phyloP scores from a whole-genome alignment of 2,797 vertebrate genomes.

The Merluccius polli region DNA sequence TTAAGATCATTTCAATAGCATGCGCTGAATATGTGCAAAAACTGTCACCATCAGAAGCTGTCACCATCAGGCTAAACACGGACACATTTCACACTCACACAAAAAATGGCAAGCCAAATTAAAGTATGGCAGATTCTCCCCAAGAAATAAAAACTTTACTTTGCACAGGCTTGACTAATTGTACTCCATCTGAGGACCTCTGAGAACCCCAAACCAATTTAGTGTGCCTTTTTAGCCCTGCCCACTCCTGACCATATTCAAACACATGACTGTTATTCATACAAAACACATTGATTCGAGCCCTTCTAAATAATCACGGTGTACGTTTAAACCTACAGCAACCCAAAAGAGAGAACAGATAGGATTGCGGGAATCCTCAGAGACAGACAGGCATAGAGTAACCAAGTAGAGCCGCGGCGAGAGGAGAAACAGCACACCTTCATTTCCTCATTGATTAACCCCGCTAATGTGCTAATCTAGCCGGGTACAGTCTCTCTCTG shows the following conservation, averaged over 20 bases:
- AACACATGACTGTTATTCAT: background rate
- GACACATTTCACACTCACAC: background rate
- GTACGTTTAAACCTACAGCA: background rate
- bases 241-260: background rate
- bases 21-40: background rate
- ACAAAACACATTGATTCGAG: background rate
- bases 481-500: constrained; percentile 58
- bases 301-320: no score
- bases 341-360: background rate
- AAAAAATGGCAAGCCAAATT: background rate
- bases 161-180: background rate
- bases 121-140: background rate
- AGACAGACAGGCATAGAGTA: background rate
- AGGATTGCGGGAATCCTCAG: background rate
- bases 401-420: constrained; percentile 26
- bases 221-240: no score
- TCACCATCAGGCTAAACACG: background rate
- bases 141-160: background rate
- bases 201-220: background rate
- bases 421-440: constrained; percentile 58
- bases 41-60: background rate
- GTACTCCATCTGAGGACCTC: background rate
- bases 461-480: constrained; percentile 68
- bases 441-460: constrained; percentile 70
- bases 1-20: background rate